Evolutionary conservation across 2,797 vertebrate genomes (phyloP), one percentile per base, ranked within the genome.

Genomic region (Remorina albescens): DNA sequence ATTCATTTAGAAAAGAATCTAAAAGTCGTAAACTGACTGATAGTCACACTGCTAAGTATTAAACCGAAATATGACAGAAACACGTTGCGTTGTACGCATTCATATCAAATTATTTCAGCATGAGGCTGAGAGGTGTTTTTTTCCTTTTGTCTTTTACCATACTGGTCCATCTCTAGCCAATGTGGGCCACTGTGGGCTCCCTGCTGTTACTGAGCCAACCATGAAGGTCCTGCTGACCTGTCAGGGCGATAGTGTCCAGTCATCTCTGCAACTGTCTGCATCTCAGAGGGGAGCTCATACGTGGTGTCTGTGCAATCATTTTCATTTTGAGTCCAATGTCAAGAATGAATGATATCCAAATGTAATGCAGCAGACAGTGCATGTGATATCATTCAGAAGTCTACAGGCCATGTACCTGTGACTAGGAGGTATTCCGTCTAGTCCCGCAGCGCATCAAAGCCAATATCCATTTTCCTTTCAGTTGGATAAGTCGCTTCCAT

Each of bases 151-250:
- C 2, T 49, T 67, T 44, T 12, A 19, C 55, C 37, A 49, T 26
- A n/a, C 16, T 7, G 0, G 15, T 41, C 50, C 8, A 42, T 5
- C 50, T 47, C 21, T 54, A 54, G 76, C 37, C 37, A 41, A 58
- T 16, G 12, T 47, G 28, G 67, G 39, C 71, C 37, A 41, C 61
- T 16, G 12, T 47, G 28, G 67, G 39, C 71, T 54, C 19, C 80
- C 89, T 83, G 86, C 81, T 88, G 84, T 71, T 82, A 72, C 66
- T 53, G 66, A 86, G 67, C 72, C 80, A 64, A 59, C 78, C 65
- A 25, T 74, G 77, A 86, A 81, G 11, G 32, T 76, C 81, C 73
- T 47, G 86, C 81, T 84, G 78, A 85, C 63, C 78, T 88, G 88
- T 92, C 88, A 85, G 61, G 7, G 2, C 51, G 25, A 63, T 15